Conservation (phyloP, 2,113 vertebrate genomes). For the Mystacornis crossleyi region DNA sequence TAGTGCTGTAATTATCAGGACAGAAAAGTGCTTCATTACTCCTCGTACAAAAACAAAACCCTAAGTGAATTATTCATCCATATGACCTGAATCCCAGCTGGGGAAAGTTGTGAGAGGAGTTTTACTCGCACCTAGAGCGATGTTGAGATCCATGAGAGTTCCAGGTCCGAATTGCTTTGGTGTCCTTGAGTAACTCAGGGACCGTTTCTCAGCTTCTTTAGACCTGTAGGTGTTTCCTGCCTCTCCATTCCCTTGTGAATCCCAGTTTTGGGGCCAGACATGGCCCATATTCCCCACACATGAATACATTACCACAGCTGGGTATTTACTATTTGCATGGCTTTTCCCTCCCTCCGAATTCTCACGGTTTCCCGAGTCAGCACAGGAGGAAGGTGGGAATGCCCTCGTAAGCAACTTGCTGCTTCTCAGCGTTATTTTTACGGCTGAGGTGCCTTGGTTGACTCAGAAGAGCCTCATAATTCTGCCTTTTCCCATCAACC, state of each 20-base stretch:
- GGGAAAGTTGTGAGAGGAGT: not conserved
- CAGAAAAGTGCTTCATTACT: not conserved
- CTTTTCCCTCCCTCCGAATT: not conserved
- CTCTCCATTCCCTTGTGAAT: not conserved
- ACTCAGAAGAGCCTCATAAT: not conserved
- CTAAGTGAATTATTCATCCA: not conserved
- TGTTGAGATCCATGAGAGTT: not conserved
- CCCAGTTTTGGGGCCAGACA: not conserved
- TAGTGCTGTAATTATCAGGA: not conserved
- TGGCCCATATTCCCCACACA: not conserved
- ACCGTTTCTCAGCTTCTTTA: not conserved
- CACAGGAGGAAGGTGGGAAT: not conserved
- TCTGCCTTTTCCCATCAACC: not conserved
- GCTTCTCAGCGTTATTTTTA: not conserved
- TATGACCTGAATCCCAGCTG: not conserved
- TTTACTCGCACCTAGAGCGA: not conserved
- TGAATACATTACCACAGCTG: not conserved
- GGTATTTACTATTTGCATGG: slow-evolving; percentile 11
- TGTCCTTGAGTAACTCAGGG: not conserved
- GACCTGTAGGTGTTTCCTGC: not conserved
- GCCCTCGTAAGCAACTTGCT: not conserved
- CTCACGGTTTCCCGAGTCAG: not conserved
- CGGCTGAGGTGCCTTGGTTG: not conserved
- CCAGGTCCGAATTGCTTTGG: not conserved
- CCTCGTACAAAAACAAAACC: not conserved